Evolutionary conservation across 2,888 invertebrate genomes (phyloP), one percentile per base, ranked within the genome.

Genomic region (Andrena camellia): DNA sequence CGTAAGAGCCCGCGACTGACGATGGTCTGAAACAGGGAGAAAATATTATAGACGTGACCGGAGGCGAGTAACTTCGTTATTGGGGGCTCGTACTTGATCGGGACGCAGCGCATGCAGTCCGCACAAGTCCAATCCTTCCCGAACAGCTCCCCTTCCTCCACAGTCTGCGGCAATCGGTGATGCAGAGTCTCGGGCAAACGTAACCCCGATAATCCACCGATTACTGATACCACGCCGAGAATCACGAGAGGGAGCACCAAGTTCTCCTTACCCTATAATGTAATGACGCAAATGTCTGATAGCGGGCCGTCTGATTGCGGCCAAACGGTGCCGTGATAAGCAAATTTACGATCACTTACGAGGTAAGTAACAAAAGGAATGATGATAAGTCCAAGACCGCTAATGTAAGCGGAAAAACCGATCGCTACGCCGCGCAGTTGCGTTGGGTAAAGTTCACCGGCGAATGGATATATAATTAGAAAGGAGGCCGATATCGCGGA

Each of bases 301-400:
- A 29, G 13, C 5, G 13, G 31, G 13, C 33, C n/a, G 7, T 23
- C 20, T 50, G 33, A 8, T 23, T n/a, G 26, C 4, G 4, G 10
- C 23, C 13, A 13, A 13, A 20, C 20, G 2, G 42, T 5, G n/a
- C 7, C 29, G 3, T 6, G 76, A 70, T 64, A 73, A 67, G 0
- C 6, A 10, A 57, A 60, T 75, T 78, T 73, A 64, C 50, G 33
- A 75, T 84, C n/a, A 90, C 96, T 95, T 95, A 98, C 98, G 96
- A 98, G 95, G 94, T 98, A 98, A 72, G 97, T 98, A 83, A 98
- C 96, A 94, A 98, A 98, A 13, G 98, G 98, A 92, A 98, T 98
- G 74, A 98, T 96, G 85, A 98, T 97, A 63, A 98, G 95, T 54
- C 98, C 98, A 84, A 98, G 95, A 71, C 98, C 98, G 70, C 97